Evolutionary conservation across 1,140 invertebrate species (phyloP).

Genomic region (Antheraea mylitta): DNA sequence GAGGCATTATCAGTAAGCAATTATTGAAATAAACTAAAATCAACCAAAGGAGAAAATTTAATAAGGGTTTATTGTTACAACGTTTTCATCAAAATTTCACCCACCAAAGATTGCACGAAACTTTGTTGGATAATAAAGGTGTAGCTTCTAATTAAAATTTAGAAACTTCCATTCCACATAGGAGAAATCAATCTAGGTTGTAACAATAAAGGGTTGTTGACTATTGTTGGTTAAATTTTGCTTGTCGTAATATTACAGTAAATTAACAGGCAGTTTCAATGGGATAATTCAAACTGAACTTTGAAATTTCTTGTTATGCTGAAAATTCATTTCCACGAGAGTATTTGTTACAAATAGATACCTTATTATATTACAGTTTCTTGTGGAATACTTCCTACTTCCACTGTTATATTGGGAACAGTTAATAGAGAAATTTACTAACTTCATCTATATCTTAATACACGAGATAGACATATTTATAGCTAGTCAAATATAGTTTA

Average conservation of each 20-base stretch:
- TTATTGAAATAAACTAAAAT: too few species aligned
- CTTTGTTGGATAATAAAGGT: neutral
- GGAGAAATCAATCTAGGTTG: neutral
- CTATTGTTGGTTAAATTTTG: neutral
- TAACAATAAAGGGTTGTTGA: neutral
- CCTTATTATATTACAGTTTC: neutral
- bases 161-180: neutral
- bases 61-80: neutral
- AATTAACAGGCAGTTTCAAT: neutral
- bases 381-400: too few species aligned
- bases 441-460: too few species aligned
- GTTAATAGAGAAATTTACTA: too few species aligned
- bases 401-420: too few species aligned
- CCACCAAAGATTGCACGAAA: neutral
- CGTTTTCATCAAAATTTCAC: neutral
- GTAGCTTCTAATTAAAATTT: conserved; percentile 1
- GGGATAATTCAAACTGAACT: neutral
- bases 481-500: too few species aligned
- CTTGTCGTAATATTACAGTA: neutral
- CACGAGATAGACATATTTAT: too few species aligned
- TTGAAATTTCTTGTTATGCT: neutral
- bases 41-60: too few species aligned
- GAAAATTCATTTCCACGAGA: neutral
- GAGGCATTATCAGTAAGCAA: too few species aligned
- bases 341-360: neutral